Conservation (phyloP, 2,113 vertebrate genomes). For the Pollimyrus isidori region DNA sequence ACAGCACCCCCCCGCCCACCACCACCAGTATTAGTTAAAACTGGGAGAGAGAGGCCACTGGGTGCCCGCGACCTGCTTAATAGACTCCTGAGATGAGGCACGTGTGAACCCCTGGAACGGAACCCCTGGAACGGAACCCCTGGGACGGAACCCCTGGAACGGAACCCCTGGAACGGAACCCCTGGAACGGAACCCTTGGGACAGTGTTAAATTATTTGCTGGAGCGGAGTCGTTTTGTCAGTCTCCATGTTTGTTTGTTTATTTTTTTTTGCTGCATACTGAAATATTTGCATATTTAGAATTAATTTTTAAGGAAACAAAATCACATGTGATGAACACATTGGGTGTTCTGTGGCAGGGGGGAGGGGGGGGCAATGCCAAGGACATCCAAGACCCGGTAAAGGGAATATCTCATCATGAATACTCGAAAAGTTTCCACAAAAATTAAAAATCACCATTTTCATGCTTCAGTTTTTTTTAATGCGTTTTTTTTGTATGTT, state of each 20-base stretch:
- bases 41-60: not conserved
- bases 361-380: not conserved
- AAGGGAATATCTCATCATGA: not conserved
- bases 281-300: not conserved
- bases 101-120: too few species aligned
- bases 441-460: too few species aligned
- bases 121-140: too few species aligned
- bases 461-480: too few species aligned
- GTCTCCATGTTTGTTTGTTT: not conserved
- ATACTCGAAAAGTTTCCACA: not conserved
- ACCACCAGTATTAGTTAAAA: not conserved
- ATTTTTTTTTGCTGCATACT: not conserved
- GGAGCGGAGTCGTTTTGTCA: not conserved
- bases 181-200: too few species aligned
- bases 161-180: too few species aligned
- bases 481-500: not conserved
- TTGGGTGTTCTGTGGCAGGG: not conserved
- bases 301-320: not conserved
- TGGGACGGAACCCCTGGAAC: too few species aligned
- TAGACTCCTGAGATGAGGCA: too few species aligned
- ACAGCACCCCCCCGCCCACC: not conserved
- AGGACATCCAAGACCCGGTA: not conserved
- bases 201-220: not conserved
- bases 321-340: not conserved
- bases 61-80: conserved; percentile 19